Evolutionary conservation across 2,113 vertebrate species (phyloP), one percentile per base, ranked within the genome.

Genomic region (Sturnus vulgaris): DNA sequence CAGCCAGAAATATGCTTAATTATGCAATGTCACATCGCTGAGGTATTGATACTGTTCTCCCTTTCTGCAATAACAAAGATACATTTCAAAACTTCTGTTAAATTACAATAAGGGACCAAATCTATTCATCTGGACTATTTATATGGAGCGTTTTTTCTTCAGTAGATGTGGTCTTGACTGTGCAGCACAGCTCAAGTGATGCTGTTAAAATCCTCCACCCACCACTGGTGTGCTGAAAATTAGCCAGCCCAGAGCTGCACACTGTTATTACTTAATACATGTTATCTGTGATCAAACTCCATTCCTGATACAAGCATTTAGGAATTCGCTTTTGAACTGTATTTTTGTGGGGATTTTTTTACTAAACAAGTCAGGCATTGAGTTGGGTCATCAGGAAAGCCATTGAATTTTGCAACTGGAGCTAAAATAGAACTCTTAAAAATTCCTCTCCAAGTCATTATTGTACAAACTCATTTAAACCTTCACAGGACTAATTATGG

Each of bases 81-180:
- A 63, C 92, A 80, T 95, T 82, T 76, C 96, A 90, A 79, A 92
- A 95, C 33, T 64, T 40, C 79, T 95, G 91, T 89, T 92, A 94
- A 94, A 97, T 96, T 85, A 96, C 86, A 93, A 93, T 42, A 53
- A 60, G 49, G 60, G 44, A 56, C 71, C 88, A 91, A 75, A 71
- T 77, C 60, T 91, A 56, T 90, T 95, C 81, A 87, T 94, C 76
- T 92, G 47, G 86, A 39, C 56, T 80, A 6, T 75, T 96, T 79
- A 94, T 81, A 94, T 44, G 52, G 82, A 60, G 71, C 35, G 35
- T 40, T 90, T 94, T 91, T 85, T 52, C 82, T 52, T 66, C 60
- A 55, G 82, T 94, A 86, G 86, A 83, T 86, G 91, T 92, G 83
- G n/a, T 64, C 76, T 72, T 80, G 79, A 85, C 47, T 79, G 46